A percentile compares a stretch with the other conserved stretches of the same genome.
Evolutionary conservation across 2,888 invertebrate genomes (phyloP).

Genomic region (Cepaea hortensis): DNA sequence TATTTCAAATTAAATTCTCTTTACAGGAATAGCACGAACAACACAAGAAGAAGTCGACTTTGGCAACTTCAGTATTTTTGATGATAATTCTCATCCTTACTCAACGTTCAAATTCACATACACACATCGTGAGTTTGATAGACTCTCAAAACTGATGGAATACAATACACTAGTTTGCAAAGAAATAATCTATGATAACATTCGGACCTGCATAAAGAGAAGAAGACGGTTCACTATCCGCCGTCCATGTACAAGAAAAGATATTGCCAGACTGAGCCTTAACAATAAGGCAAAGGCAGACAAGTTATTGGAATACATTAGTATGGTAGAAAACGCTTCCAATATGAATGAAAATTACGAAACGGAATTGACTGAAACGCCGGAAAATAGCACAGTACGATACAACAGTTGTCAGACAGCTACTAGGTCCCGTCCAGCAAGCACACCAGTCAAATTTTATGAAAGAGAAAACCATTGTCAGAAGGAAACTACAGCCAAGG

Average conservation of each 20-base stretch:
- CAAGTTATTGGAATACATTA: slow-evolving; percentile 50
- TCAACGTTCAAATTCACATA: slow-evolving; percentile 77
- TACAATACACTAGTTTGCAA: slow-evolving; percentile 76
- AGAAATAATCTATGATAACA: slow-evolving; percentile 72
- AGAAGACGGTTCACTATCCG: slow-evolving; percentile 59
- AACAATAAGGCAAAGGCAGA: slow-evolving; percentile 55
- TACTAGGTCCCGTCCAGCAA: slow-evolving; percentile 17
- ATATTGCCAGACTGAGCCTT: slow-evolving; percentile 62
- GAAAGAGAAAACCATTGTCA: neutral
- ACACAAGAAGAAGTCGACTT: slow-evolving; percentile 76
- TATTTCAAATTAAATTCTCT: neutral
- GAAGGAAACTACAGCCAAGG: neutral
- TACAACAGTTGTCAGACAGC: neutral
- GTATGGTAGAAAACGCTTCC: slow-evolving; percentile 42
- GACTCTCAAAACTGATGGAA: slow-evolving; percentile 76
- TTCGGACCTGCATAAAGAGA: slow-evolving; percentile 69
- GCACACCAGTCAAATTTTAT: slow-evolving; percentile 25
- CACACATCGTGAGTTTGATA: slow-evolving; percentile 74
- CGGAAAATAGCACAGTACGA: neutral
- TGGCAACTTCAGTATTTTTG: slow-evolving; percentile 77
- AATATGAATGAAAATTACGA: slow-evolving; percentile 10
- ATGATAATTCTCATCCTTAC: slow-evolving; percentile 75
- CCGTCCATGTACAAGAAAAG: slow-evolving; percentile 63
- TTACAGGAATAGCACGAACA: slow-evolving; percentile 72
- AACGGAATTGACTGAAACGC: neutral